Percentiles rank a stretch among this genome's conserved stretches.
These are phyloP conservation scores for Hyles euphorbiae DNA, from an alignment of 1,140 invertebrate species.

Conservation along the genomic window DNA sequence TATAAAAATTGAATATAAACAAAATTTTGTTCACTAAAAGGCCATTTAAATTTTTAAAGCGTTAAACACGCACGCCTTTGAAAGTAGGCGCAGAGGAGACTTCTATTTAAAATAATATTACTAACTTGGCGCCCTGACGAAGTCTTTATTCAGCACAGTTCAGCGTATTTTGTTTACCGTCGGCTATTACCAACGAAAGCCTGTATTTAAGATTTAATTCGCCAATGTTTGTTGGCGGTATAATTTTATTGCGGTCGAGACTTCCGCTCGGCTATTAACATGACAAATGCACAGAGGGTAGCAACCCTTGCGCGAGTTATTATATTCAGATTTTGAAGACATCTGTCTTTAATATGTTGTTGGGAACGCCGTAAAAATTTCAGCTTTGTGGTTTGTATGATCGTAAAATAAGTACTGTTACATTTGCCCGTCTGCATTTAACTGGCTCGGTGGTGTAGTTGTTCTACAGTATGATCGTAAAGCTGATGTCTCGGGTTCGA, in stretches of 20 bases:
- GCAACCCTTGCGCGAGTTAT: no score
- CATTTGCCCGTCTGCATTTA: no score
- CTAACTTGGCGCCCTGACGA: constrained; percentile 13
- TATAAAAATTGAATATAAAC: no score
- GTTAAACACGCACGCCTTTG: constrained; percentile 7
- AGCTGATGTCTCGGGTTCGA: no score
- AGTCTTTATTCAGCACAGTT: constrained; percentile 14
- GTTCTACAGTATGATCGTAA: no score
- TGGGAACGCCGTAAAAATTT: no score
- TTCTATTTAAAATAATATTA: constrained; percentile 22
- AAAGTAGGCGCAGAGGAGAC: constrained; percentile 3
- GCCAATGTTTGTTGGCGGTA: constrained; percentile 11
- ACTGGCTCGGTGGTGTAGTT: no score
- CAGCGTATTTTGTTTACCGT: constrained; percentile 13
- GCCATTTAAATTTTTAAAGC: neutral
- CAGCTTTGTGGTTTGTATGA: no score
- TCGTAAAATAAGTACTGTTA: no score
- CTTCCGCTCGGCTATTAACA: constrained; percentile 2
- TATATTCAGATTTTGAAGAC: no score
- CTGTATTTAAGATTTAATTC: constrained; percentile 17
- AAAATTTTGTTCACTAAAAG: no score
- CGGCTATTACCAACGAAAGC: constrained; percentile 15
- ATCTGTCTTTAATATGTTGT: no score
- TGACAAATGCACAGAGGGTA: constrained; percentile 3
- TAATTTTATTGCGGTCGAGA: constrained; percentile 8